Conservation (phyloP, 2,113 vertebrate genomes). For the Nansenia antarctica region DNA sequence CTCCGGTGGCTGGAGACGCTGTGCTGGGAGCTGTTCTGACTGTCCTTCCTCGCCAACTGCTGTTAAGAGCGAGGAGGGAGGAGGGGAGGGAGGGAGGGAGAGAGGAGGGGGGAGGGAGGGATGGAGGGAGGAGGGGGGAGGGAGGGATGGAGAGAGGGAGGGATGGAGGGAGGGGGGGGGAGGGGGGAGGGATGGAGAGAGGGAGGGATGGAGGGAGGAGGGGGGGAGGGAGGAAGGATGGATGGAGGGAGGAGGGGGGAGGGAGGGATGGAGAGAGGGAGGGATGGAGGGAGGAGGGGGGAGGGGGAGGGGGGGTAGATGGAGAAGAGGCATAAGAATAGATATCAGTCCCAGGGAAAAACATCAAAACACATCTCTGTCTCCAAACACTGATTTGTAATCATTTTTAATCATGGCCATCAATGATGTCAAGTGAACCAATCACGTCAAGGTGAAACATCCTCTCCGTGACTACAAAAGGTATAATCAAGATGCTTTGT, state of each 20-base stretch:
- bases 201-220: slow-evolving; percentile 14
- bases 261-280: slow-evolving; percentile 1
- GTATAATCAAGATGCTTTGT: slow-evolving; percentile 37
- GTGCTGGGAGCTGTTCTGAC: slow-evolving; percentile 96
- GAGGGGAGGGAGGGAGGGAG: slow-evolving; percentile 36
- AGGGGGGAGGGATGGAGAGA: no score
- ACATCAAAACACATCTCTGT: neutral
- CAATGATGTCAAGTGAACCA: no score
- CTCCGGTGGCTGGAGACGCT: slow-evolving; percentile 95
- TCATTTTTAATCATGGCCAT: slow-evolving; percentile 7
- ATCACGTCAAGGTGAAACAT: neutral
- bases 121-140: neutral
- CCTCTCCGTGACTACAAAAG: slow-evolving; percentile 23
- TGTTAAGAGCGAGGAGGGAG: slow-evolving; percentile 75
- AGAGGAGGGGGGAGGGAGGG: neutral
- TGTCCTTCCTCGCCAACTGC: slow-evolving; percentile 97
- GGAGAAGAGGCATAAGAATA: neutral
- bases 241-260: slow-evolving; percentile 1
- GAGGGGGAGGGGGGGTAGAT: slow-evolving; percentile 5
- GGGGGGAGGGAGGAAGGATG: neutral
- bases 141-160: slow-evolving; percentile 13
- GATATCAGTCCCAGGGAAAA: neutral
- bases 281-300: slow-evolving; percentile 7
- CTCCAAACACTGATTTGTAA: no score
- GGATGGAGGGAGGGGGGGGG: no score